These are phyloP conservation scores for Conops quadrifasciatus DNA, from an alignment of 2,888 invertebrate species.

Conservation along the genomic window DNA sequence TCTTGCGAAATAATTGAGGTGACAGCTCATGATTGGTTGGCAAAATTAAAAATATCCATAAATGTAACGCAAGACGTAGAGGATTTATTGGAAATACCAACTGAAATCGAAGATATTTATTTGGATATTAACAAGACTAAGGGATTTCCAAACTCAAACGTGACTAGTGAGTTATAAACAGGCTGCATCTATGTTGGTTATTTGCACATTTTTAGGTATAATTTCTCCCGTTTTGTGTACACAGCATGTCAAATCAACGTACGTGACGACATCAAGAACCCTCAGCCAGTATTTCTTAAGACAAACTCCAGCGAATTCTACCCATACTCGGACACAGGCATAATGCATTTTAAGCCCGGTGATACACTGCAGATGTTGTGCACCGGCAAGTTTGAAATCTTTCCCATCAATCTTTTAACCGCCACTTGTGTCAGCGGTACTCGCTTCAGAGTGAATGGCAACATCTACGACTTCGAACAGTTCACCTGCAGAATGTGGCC, in stretches of 20 bases:
- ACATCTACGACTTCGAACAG: conserved; percentile 53
- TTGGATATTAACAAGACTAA: too few relatives aligned
- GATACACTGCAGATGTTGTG: conserved; percentile 58
- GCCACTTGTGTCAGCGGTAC: conserved; percentile 57
- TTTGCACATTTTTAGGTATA: too few relatives aligned
- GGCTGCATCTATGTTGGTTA: too few relatives aligned
- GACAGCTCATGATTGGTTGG: too few relatives aligned
- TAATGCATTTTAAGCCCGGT: conserved; percentile 52
- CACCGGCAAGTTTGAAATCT: conserved; percentile 50
- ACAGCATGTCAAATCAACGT: background rate
- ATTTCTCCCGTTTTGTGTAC: too few relatives aligned
- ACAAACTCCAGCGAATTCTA: conserved; percentile 53
- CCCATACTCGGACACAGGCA: conserved; percentile 52
- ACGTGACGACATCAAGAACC: background rate
- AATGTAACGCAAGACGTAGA: too few relatives aligned
- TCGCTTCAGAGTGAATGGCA: conserved; percentile 54
- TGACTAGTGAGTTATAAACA: too few relatives aligned
- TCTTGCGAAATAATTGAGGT: too few relatives aligned
- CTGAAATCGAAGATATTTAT: too few relatives aligned
- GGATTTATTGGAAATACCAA: too few relatives aligned
- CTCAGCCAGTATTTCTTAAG: background rate
- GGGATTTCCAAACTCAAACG: too few relatives aligned
- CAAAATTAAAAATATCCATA: too few relatives aligned
- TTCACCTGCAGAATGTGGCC: conserved; percentile 61
- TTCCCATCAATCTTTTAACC: conserved; percentile 50